phyloP scores from a whole-genome alignment of 1,140 invertebrate species.

The Caenorhabditis inopinata region DNA sequence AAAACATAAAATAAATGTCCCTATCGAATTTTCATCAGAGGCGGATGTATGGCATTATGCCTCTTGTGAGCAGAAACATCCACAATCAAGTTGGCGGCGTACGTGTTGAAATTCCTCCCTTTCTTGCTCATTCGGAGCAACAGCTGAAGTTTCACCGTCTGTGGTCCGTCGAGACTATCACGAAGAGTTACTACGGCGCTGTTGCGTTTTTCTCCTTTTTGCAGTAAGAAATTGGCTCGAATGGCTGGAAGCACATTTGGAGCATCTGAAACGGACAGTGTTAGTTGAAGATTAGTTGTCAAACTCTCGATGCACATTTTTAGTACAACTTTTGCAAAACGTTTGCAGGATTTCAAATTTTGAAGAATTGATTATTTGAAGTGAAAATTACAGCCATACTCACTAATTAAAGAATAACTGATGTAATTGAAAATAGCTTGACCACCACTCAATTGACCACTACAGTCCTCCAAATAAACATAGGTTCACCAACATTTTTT shows the following conservation, averaged over 20 bases:
- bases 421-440: too few species aligned
- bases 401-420: too few species aligned
- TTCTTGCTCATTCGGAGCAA: conserved; percentile 54
- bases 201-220: conserved; percentile 64
- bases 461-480: too few species aligned
- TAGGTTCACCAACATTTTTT: too few species aligned
- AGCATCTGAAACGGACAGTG: conserved; percentile 43
- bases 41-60: conserved; percentile 43
- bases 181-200: conserved; percentile 63
- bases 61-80: conserved; percentile 56
- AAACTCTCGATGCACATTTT: background rate
- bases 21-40: conserved; percentile 11
- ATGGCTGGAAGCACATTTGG: conserved; percentile 54
- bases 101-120: conserved; percentile 60
- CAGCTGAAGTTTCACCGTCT: conserved; percentile 52
- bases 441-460: too few species aligned
- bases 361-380: too few species aligned
- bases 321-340: too few species aligned
- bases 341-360: background rate
- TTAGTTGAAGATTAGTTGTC: background rate
- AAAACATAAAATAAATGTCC: background rate
- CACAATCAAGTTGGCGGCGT: conserved; percentile 62
- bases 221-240: conserved; percentile 61
- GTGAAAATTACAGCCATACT: too few species aligned
- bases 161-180: conserved; percentile 64